Conservation (phyloP, 2,113 vertebrate species). For the Psilopsiagon aymara region DNA sequence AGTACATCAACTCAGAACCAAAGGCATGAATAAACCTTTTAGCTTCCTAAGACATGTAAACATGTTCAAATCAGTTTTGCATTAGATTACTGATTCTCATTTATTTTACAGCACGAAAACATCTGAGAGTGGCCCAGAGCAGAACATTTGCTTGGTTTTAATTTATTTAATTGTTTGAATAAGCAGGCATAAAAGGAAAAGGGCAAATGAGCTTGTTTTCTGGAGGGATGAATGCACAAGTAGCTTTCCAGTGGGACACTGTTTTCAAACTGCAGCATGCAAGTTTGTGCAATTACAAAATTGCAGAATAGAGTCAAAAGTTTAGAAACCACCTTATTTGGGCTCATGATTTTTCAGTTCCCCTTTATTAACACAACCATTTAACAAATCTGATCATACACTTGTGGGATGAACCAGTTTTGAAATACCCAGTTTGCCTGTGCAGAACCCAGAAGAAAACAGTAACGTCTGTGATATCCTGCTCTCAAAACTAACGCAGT, state of each 20-base stretch:
- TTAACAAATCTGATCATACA: not conserved
- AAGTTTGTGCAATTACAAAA: not conserved
- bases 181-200: not conserved
- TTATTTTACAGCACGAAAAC: slow-evolving; percentile 14
- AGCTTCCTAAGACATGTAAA: slow-evolving; percentile 10
- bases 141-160: not conserved
- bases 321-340: not conserved
- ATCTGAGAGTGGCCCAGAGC: not conserved
- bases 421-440: not conserved
- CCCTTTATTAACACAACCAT: not conserved
- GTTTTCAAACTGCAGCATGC: not conserved
- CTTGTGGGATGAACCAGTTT: not conserved
- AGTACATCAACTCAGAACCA: not conserved
- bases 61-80: not conserved
- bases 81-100: not conserved
- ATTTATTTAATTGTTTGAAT: slow-evolving; percentile 33
- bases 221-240: not conserved
- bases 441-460: not conserved
- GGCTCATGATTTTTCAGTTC: not conserved
- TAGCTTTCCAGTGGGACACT: not conserved
- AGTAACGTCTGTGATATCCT: not conserved
- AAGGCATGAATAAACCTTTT: slow-evolving; percentile 16
- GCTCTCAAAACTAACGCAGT: not conserved
- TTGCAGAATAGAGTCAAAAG: not conserved
- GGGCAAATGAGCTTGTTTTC: not conserved